Evolutionary conservation across 1,140 invertebrate genomes (phyloP), one percentile per base, ranked within the genome.

Genomic region (Aethina tumida): DNA sequence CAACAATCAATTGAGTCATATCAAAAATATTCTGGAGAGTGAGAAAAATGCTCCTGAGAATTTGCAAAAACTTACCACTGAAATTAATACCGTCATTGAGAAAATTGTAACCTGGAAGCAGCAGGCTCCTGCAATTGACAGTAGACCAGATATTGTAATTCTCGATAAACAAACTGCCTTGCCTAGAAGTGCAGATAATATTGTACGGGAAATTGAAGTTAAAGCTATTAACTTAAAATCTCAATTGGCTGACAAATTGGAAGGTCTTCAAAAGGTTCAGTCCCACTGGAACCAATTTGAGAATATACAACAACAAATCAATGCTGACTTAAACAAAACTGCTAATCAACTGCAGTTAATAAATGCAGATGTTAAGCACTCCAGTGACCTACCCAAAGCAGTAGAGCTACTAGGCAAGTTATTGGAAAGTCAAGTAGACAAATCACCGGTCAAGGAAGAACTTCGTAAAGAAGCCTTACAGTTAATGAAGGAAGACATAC

Each of bases 401-500:
- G 66, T 79, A 24, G 70, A 75, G 34, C 66, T 74, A 41, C 64
- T 74, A 51, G 64, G 67, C 13, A 65, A 67, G 43, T 60, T 71
- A 37, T 52, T 72, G 35, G 68, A 73, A 41, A 55, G 37, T 19
- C 67, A 72, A 39, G 63, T 70, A 3, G 67, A 74, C 20, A 67
- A 71, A 21, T 56, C 64, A 5, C 55, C 60, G 10, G 46, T 70
- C 0, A 79, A 78, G 53, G 66, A 77, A 28, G 63, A 68, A 30
- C 62, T 84, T 1, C 70, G 76, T 20, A 71, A 76, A 49, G 76
- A 88, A 65, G 85, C 83, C 1, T 66, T 79, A 12, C 67, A 77
- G 32, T 59, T 91, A 21, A 81, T 89, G 70, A 77, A 81, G 49
- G 78, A 84, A 62, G 86, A 90, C 62, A 77, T 84, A 44, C 73